These are phyloP conservation scores for Rhynchotus rufescens DNA, from an alignment of 2,797 vertebrate genomes.

Conservation along the genomic window DNA sequence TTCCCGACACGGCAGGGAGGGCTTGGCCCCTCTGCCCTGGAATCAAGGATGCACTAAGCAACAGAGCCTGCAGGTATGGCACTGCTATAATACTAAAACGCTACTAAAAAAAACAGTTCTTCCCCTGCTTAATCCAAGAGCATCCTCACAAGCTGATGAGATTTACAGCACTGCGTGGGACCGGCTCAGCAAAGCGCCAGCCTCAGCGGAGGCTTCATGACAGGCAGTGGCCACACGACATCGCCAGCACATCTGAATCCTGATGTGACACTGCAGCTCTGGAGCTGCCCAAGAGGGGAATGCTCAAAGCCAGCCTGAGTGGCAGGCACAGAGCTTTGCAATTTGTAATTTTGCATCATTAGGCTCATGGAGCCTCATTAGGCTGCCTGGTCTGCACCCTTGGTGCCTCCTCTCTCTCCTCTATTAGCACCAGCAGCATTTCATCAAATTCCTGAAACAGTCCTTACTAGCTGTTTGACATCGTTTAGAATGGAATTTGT, in stretches of 20 bases:
- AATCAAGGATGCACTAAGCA: not conserved
- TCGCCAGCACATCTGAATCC: not conserved
- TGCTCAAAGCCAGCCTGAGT: not conserved
- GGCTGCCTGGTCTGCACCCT: not conserved
- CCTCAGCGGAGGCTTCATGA: not conserved
- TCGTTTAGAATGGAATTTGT: conserved; percentile 33
- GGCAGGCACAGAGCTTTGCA: not conserved
- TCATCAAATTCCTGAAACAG: not conserved
- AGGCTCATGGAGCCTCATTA: conserved; percentile 8
- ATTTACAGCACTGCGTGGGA: not conserved
- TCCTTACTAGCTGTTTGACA: not conserved
- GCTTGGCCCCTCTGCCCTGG: accelerated
- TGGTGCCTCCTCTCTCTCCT: not conserved
- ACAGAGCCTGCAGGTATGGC: not conserved
- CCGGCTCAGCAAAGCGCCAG: accelerated
- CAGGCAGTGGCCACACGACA: accelerated
- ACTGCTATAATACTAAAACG: not conserved
- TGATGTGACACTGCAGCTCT: not conserved
- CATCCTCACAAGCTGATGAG: not conserved
- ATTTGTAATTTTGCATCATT: not conserved
- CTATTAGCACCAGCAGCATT: not conserved
- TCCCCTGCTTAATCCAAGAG: not conserved
- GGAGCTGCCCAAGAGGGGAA: not conserved
- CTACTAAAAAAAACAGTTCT: accelerated
- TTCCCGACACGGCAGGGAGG: accelerated